phyloP scores from a whole-genome alignment of 2,797 vertebrate species.

The Pantherophis vulpinus region DNA sequence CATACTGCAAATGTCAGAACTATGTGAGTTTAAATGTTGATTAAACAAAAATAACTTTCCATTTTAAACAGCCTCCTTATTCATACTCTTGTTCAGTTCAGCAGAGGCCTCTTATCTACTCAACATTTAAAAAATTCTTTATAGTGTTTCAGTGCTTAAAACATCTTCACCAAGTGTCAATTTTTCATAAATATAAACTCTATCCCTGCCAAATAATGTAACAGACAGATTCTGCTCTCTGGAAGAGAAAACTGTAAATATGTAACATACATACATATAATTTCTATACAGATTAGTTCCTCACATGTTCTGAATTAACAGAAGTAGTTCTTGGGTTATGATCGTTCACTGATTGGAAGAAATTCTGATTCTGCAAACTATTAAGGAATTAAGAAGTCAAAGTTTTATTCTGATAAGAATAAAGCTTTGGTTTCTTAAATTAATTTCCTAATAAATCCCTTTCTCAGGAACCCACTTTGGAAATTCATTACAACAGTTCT shows the following conservation, averaged over 20 bases:
- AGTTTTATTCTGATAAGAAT: not conserved
- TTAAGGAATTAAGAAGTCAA: not conserved
- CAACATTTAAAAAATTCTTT: not conserved
- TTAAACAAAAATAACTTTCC: not conserved
- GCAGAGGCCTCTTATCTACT: not conserved
- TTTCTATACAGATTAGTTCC: not conserved
- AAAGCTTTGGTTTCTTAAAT: not conserved
- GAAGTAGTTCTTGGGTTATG: not conserved
- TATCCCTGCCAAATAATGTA: not conserved
- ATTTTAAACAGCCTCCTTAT: not conserved
- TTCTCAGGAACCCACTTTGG: not conserved
- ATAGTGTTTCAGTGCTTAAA: not conserved
- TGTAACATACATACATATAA: not conserved
- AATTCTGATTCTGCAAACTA: not conserved
- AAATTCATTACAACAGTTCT: not conserved
- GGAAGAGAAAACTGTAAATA: not conserved
- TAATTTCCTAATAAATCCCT: not conserved
- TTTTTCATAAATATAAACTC: too few relatives aligned
- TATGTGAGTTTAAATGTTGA: not conserved
- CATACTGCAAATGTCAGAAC: not conserved
- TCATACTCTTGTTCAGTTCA: not conserved
- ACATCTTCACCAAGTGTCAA: not conserved
- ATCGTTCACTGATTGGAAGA: not conserved
- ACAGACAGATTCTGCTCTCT: not conserved
- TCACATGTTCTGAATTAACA: not conserved